Conservation (phyloP, 2,888 invertebrate species). For the Tuta absoluta region DNA sequence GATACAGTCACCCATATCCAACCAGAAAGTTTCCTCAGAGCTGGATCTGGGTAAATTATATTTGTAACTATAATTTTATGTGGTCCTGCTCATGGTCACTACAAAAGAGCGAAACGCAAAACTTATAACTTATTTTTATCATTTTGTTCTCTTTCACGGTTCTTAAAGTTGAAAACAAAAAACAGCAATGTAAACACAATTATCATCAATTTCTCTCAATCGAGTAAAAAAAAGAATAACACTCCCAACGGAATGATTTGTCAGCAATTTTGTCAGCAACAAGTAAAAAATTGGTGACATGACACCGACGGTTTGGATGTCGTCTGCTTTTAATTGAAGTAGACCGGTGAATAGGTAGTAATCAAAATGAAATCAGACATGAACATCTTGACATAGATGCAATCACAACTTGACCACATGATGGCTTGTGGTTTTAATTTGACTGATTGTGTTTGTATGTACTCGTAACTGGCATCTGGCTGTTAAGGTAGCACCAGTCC, state of each 20-base stretch:
- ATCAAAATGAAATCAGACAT: neutral
- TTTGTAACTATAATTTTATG: too few species aligned
- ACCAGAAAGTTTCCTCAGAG: constrained; percentile 47
- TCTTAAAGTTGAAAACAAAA: too few species aligned
- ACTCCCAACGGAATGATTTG: neutral
- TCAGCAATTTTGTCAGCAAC: neutral
- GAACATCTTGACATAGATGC: neutral
- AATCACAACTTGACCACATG: constrained; percentile 2
- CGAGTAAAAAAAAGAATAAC: neutral
- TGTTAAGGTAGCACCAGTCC: too few species aligned
- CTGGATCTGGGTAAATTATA: constrained; percentile 46
- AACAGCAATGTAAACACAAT: too few species aligned
- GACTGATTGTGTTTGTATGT: neutral
- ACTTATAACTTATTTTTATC: too few species aligned
- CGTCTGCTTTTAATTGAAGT: constrained; percentile 1
- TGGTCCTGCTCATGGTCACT: too few species aligned
- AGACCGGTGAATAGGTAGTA: neutral
- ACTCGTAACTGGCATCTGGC: too few species aligned
- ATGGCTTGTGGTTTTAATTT: neutral
- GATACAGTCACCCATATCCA: constrained; percentile 53
- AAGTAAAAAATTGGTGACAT: neutral
- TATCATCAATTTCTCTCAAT: too few species aligned
- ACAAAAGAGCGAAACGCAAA: too few species aligned
- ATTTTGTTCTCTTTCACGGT: too few species aligned
- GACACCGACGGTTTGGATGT: neutral